Evolutionary conservation across 1,140 invertebrate species (phyloP).

Genomic region (Drosophila asahinai): DNA sequence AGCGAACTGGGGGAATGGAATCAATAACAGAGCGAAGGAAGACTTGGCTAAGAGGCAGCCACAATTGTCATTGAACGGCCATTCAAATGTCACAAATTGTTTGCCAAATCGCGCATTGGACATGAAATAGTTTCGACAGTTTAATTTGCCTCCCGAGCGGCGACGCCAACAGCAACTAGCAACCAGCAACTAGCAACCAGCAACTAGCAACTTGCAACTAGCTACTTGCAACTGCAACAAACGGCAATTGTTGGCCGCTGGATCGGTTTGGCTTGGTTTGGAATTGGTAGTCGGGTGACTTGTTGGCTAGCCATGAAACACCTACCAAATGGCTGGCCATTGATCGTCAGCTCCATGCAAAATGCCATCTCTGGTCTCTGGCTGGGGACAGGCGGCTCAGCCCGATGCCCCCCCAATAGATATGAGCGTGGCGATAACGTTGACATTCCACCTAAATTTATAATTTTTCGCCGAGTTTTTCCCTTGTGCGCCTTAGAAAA

Average conservation of each 20-base stretch:
- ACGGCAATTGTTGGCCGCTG: slow-evolving; percentile 56
- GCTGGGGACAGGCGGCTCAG: slow-evolving; percentile 26
- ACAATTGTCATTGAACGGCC: slow-evolving; percentile 80
- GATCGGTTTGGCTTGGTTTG: slow-evolving; percentile 37
- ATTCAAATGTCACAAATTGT: slow-evolving; percentile 85
- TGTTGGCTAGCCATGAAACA: slow-evolving; percentile 73
- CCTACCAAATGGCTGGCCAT: slow-evolving; percentile 77
- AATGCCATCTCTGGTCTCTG: slow-evolving; percentile 56
- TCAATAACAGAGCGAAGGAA: slow-evolving; percentile 40
- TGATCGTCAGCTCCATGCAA: slow-evolving; percentile 70
- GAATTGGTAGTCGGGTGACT: slow-evolving; percentile 51
- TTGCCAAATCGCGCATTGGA: slow-evolving; percentile 84
- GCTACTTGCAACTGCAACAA: slow-evolving; percentile 40
- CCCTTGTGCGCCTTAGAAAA: slow-evolving; percentile 66
- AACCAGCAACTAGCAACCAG: slow-evolving; percentile 25
- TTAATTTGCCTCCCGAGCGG: slow-evolving; percentile 81
- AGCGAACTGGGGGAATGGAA: slow-evolving; percentile 33
- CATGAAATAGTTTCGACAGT: slow-evolving; percentile 85
- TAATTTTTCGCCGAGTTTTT: slow-evolving; percentile 79
- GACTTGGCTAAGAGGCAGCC: slow-evolving; percentile 62
- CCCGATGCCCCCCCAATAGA: slow-evolving; percentile 73
- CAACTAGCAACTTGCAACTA: slow-evolving; percentile 35
- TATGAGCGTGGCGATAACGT: slow-evolving; percentile 79
- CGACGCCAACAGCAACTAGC: slow-evolving; percentile 43
- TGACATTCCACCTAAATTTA: slow-evolving; percentile 84